Evolutionary conservation across 1,140 invertebrate genomes (phyloP).

Genomic region (Pentalonia nigronervosa): DNA sequence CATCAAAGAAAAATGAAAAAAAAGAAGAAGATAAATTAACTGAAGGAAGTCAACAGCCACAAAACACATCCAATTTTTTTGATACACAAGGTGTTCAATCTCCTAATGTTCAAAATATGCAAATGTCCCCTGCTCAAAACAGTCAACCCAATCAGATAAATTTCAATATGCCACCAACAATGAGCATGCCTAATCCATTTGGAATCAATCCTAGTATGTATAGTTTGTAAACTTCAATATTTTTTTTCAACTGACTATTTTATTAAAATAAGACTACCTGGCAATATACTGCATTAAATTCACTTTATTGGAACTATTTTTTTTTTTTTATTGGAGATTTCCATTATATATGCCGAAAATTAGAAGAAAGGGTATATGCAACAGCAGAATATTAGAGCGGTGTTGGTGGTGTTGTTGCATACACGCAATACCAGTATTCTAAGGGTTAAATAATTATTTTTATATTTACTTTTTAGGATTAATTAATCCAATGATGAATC

Average conservation of each 20-base stretch:
- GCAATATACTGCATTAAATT: background rate
- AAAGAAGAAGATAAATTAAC: constrained; percentile 46
- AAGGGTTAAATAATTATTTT: background rate
- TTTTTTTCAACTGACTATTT: background rate
- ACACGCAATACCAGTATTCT: background rate
- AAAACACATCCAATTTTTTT: background rate
- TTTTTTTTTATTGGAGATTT: background rate
- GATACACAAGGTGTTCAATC: constrained; percentile 43
- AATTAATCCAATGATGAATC: constrained; percentile 67
- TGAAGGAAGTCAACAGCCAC: constrained; percentile 22
- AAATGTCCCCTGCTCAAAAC: constrained; percentile 34
- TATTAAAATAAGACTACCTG: background rate
- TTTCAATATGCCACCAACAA: constrained; percentile 48
- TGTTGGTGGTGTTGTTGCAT: background rate
- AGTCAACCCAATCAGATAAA: constrained; percentile 41
- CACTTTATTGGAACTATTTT: background rate
- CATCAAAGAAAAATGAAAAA: constrained; percentile 40
- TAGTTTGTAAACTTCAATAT: constrained; percentile 46
- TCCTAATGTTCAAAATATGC: constrained; percentile 50
- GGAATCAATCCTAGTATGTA: constrained; percentile 48
- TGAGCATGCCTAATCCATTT: constrained; percentile 35
- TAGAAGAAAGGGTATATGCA: background rate
- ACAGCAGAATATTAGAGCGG: background rate
- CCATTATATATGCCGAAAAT: no score
- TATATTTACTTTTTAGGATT: constrained; percentile 63